phyloP scores from a whole-genome alignment of 1,140 invertebrate species.

The Liolophura sinensis region DNA sequence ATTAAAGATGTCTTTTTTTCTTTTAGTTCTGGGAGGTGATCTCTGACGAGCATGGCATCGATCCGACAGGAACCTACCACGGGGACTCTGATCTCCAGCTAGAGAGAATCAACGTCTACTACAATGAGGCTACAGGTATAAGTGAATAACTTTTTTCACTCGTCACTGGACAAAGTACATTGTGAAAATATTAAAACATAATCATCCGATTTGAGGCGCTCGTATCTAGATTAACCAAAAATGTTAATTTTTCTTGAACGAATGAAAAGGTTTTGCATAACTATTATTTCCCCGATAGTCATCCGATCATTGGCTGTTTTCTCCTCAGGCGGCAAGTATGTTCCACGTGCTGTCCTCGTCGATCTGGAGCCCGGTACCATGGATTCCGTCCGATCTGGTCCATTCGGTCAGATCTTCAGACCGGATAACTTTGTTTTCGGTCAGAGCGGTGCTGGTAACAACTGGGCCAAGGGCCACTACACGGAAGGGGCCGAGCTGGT shows the following conservation, averaged over 20 bases:
- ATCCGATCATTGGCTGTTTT: too few relatives aligned
- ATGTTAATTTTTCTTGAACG: too few relatives aligned
- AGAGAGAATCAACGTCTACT: conserved; percentile 61
- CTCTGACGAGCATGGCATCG: conserved; percentile 65
- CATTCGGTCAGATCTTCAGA: conserved; percentile 78
- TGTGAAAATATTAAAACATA: too few relatives aligned
- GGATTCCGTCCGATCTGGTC: conserved; percentile 88
- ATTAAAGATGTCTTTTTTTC: too few relatives aligned
- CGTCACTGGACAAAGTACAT: too few relatives aligned
- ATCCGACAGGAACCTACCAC: conserved; percentile 59
- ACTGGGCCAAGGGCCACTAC: conserved; percentile 87
- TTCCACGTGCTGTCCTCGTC: conserved; percentile 86
- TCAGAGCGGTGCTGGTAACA: conserved; percentile 75
- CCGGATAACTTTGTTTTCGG: conserved; percentile 87
- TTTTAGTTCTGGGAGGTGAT: too few relatives aligned
- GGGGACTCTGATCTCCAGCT: conserved; percentile 61
- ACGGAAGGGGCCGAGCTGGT: conserved; percentile 90
- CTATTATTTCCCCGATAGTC: too few relatives aligned
- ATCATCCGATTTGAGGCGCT: too few relatives aligned
- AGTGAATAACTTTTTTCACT: too few relatives aligned
- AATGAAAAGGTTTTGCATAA: too few relatives aligned
- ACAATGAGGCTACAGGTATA: conserved; percentile 59
- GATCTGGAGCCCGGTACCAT: conserved; percentile 94
- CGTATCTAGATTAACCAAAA: too few relatives aligned
- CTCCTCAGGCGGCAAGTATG: conserved; percentile 82